Base-by-base conservation (phyloP, 2,113 vertebrate genomes). In the Saimiri boliviensis region DNA sequence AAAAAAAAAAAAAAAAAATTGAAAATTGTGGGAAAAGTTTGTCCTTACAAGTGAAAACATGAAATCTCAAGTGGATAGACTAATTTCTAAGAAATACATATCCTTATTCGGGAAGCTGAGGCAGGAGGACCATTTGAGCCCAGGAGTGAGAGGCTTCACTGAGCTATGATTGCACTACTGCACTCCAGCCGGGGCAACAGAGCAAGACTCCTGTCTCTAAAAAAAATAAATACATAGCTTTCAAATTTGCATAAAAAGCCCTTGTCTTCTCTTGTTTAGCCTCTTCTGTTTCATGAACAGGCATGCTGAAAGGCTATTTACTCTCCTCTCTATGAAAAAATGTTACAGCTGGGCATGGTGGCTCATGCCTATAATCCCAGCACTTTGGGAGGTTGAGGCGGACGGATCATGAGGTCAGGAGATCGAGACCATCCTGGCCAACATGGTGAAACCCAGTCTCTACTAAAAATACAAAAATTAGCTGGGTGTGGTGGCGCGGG, bases 21-120 rank as follows among this genome's bases (percentile, higher is more conserved):
- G 49, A 52, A 52, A 52, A 79, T 63, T 93, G 27, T 66, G 35
- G 30, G n/a, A 73, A 79, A 81, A 89, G 56, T 79, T 92, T 79
- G 83, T 63, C 32, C 47, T 96, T 89, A 92, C 17, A 79, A 60
- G 80, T 89, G 60, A 95, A 97, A 95, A 93, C 71, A 60, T 16
- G 77, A 91, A 86, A 45, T 88, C 37, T 88, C 89, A 94, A 88
- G 27, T 56, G 37, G 32, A 84, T 81, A 96, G 60, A 83, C 19
- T 30, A 66, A 77, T 74, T 86, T 93, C 90, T 30, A 63, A 87
- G n/a, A 92, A 88, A 93, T 54, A 77, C 6, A 80, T 37, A 25
- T 71, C 70, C 76, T 92, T 93, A 68, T 30, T 35, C 16, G 14
- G 32, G 14, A 68, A 35, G 63, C 32, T 68, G 63, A 68, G 63